Evolutionary conservation across 2,113 vertebrate species (phyloP), one percentile per base, ranked within the genome.

Genomic region (Turnix velox): DNA sequence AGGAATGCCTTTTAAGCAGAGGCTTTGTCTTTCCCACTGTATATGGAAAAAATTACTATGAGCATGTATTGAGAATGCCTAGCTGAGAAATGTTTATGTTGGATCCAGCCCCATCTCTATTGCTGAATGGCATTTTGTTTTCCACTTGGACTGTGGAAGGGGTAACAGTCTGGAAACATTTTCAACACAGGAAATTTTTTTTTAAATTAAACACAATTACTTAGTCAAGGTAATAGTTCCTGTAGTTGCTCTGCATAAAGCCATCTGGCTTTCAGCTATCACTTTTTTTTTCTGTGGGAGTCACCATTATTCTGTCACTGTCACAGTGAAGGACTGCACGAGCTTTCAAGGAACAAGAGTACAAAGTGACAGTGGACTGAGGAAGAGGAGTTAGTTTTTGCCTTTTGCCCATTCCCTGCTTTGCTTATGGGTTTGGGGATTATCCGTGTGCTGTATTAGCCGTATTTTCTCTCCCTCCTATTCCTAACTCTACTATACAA

Each of bases 31-130:
- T 96, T 97, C 96, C 91, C 96, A 97, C 97, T 98, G 97, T 97
- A 97, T 96, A 98, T 97, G 98, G 98, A 98, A 98, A 98, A 98
- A 97, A 96, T 97, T 95, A 97, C 96, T 91, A 45, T 72, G 94
- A 68, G 79, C 88, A 98, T 97, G 94, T 96, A 93, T 73, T 80
- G 91, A 94, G 96, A 97, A 97, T 96, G 96, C 96, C 96, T 96
- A 96, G 91, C 87, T 74, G 95, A 94, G 96, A 97, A 96, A 84
- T 97, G 97, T 98, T 98, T 98, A 96, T 97, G 89, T 97, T 98
- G 98, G 97, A 98, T 96, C 94, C 86, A 97, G 62, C 94, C 97
- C 97, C 97, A 97, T 96, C 97, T 96, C 97, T 94, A 93, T 92
- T 93, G 89, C 96, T 97, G 96, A 97, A 97, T 96, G 96, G 96